Conservation (phyloP, 2,113 vertebrate species). For the Pteronura brasiliensis region DNA sequence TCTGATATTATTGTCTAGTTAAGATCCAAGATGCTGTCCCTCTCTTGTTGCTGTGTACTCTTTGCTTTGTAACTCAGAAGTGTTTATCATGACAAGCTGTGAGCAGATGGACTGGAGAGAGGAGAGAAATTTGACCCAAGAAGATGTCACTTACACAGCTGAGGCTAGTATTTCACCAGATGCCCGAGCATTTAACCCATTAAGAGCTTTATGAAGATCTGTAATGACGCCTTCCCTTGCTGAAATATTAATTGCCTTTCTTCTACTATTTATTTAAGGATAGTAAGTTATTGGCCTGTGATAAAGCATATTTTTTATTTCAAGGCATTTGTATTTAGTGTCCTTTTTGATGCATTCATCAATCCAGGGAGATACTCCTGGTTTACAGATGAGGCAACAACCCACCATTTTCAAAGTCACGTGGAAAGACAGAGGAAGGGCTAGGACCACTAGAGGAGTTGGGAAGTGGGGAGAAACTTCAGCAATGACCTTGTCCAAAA, state of each 20-base stretch:
- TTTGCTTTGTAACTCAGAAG: slow-evolving; percentile 85
- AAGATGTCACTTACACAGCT: slow-evolving; percentile 94
- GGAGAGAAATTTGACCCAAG: slow-evolving; percentile 91
- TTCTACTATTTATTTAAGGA: not conserved
- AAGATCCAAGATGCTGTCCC: slow-evolving; percentile 78
- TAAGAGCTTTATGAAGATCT: slow-evolving; percentile 77
- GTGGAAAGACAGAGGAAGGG: not conserved
- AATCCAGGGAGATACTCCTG: not conserved
- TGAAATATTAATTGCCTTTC: not conserved
- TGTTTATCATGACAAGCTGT: slow-evolving; percentile 87
- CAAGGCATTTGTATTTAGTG: not conserved
- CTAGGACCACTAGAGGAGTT: not conserved
- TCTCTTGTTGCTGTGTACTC: slow-evolving; percentile 82
- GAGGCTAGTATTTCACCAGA: slow-evolving; percentile 94
- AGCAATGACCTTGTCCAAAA: not conserved
- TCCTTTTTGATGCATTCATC: not conserved
- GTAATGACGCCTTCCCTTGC: slow-evolving; percentile 45
- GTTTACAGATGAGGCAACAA: not conserved
- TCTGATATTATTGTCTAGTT: slow-evolving; percentile 77
- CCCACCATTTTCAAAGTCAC: not conserved
- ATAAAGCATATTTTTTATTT: not conserved
- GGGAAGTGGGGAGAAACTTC: not conserved
- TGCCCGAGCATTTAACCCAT: slow-evolving; percentile 90
- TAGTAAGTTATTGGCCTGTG: not conserved
- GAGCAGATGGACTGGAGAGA: slow-evolving; percentile 90